These are phyloP conservation scores for Prolemur simus DNA, from an alignment of 2,113 vertebrate species.

Conservation along the genomic window DNA sequence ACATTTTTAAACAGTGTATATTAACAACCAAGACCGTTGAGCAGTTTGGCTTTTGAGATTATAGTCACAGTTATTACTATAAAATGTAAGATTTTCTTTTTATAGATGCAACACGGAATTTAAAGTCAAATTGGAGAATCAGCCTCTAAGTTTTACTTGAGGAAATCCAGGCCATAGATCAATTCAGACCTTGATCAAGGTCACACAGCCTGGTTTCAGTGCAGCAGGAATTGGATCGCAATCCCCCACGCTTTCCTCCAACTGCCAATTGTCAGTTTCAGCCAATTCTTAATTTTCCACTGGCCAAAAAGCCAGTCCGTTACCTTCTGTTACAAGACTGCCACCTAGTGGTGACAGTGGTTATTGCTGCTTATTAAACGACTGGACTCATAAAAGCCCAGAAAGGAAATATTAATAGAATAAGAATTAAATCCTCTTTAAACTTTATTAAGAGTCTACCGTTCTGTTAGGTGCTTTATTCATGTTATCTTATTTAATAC, in stretches of 20 bases:
- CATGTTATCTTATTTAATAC: not conserved
- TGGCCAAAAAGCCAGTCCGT: not conserved
- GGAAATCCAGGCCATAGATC: slow-evolving; percentile 27
- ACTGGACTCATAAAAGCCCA: not conserved
- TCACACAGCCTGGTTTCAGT: not conserved
- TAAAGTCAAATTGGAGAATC: not conserved
- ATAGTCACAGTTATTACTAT: not conserved
- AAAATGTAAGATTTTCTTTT: slow-evolving; percentile 25
- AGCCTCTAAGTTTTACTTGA: not conserved
- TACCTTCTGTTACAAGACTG: slow-evolving; percentile 31
- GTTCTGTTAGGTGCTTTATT: not conserved
- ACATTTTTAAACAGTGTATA: slow-evolving; percentile 47
- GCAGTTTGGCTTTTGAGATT: slow-evolving; percentile 12
- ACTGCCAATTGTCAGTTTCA: not conserved
- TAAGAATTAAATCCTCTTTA: slow-evolving; percentile 9
- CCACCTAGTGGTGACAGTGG: slow-evolving; percentile 51
- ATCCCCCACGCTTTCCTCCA: not conserved
- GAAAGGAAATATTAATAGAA: not conserved
- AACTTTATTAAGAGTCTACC: not conserved
- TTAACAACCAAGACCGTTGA: slow-evolving; percentile 29
- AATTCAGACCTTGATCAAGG: slow-evolving; percentile 35
- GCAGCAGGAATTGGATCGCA: not conserved
- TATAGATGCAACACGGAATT: not conserved
- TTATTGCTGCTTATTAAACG: not conserved
- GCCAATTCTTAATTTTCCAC: not conserved